phyloP scores from a whole-genome alignment of 2,797 vertebrate species.

The Chelmon rostratus region DNA sequence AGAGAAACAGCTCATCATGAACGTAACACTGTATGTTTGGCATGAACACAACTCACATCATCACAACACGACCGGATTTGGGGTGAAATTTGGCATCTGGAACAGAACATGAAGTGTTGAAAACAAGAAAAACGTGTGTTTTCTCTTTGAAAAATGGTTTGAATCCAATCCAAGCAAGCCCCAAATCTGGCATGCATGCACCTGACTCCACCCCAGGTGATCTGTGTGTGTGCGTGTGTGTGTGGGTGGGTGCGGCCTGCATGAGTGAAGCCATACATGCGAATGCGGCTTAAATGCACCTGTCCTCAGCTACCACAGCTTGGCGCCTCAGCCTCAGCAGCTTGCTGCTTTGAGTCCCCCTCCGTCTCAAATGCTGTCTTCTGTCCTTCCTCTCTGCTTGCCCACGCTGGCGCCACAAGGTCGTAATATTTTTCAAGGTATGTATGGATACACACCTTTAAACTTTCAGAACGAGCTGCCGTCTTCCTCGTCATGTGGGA shows the following conservation, averaged over 20 bases:
- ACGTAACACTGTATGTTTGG: conserved; percentile 25
- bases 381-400: conserved; percentile 84
- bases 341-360: conserved; percentile 49
- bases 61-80: conserved; percentile 38
- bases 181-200: conserved; percentile 55
- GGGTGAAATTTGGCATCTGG: conserved; percentile 8
- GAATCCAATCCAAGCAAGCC: conserved; percentile 20
- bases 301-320: conserved; percentile 30
- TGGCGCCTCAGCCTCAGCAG: conserved; percentile 29
- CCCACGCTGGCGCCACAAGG: conserved; percentile 81
- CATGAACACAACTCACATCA: conserved; percentile 8
- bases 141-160: neutral
- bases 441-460: conserved; percentile 74
- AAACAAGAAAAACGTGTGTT: neutral
- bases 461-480: conserved; percentile 42
- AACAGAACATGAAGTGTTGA: neutral
- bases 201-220: neutral
- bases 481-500: conserved; percentile 42
- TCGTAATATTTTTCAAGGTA: conserved; percentile 90
- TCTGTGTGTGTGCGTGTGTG: neutral
- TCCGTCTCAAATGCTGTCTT: conserved; percentile 81
- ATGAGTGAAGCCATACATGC: conserved; percentile 25
- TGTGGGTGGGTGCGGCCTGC: conserved; percentile 21
- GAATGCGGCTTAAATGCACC: conserved; percentile 31
- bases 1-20: conserved; percentile 19